Evolutionary conservation across 2,888 invertebrate species (phyloP), one percentile per base, ranked within the genome.

Genomic region (Epirrhoe tristata): DNA sequence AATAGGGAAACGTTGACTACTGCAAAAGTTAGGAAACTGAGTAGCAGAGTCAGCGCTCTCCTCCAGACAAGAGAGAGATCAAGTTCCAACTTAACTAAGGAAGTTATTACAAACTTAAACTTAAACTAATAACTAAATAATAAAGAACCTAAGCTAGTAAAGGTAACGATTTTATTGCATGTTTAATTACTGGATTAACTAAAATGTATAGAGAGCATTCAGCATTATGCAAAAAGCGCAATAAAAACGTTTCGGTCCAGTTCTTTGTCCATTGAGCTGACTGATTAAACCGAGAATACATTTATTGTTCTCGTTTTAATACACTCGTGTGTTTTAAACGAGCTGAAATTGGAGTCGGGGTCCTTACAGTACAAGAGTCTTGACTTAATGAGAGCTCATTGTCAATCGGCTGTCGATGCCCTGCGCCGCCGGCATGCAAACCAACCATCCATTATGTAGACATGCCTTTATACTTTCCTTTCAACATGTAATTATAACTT

Each of bases 341-440:
- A 74, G 75, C 66, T 71, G 72, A 75, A 74, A 74, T 77, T 74
- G 69, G 72, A 74, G 72, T 63, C 70, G 70, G 55, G 61, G 70
- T 70, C 74, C 71, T 63, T 67, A 46, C 39, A 51, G 62, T 58
- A 62, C 55, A 36, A 59, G 55, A 32, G 55, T 73, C 72, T 48
- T 74, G 75, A 77, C 77, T 77, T 81, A 91, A 91, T 90, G 89
- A 89, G 86, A 81, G 76, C 81, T 84, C 79, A 81, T 87, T 90
- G 89, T 89, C 89, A 89, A 87, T 88, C 86, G 77, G 56, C 76
- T 85, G 87, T 85, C 88, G 78, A 68, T 75, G 76, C 70, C 63
- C 71, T 71, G 61, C 70, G 72, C 72, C 74, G 73, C 73, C 75
- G 65, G 77, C 76, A 78, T 81, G 75, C 81, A 81, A 80, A 82